A percentile compares a stretch with the other conserved stretches of the same genome.
Conservation (phyloP, 2,113 vertebrate genomes). For the Junco hyemalis region DNA sequence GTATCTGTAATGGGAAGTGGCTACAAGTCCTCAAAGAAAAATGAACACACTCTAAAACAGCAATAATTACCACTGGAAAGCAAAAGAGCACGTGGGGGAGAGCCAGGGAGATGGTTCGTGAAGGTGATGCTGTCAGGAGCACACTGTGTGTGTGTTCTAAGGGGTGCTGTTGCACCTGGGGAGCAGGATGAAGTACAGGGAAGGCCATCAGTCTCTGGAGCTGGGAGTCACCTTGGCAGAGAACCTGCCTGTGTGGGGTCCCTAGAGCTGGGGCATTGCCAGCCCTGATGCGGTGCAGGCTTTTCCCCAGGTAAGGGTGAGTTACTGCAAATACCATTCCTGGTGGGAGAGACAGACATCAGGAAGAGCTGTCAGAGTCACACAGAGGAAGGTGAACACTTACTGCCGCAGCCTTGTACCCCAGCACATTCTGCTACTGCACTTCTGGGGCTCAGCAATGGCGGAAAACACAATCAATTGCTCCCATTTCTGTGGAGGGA, state of each 20-base stretch:
- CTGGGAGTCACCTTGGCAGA: neutral
- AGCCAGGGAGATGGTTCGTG: neutral
- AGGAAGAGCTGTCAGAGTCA: neutral
- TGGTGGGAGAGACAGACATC: neutral
- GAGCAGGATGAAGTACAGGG: neutral
- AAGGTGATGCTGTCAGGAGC: neutral
- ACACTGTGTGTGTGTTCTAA: neutral
- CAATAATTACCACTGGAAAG: slow-evolving; percentile 74
- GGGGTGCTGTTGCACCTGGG: neutral
- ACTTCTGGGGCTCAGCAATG: neutral
- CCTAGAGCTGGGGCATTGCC: neutral
- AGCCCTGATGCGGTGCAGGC: neutral
- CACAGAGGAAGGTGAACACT: neutral
- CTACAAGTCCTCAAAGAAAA: slow-evolving; percentile 42
- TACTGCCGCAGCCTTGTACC: rapidly evolving
- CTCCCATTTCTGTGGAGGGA: neutral
- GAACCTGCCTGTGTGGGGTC: neutral
- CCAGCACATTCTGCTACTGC: neutral
- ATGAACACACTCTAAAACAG: slow-evolving; percentile 56
- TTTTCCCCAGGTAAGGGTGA: neutral
- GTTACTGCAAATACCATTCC: neutral
- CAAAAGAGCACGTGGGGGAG: neutral
- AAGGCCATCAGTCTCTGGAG: neutral
- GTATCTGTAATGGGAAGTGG: slow-evolving; percentile 45
- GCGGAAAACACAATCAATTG: neutral